Evolutionary conservation across 2,797 vertebrate species (phyloP), one percentile per base, ranked within the genome.

Genomic region (Hoplostethus atlanticus): DNA sequence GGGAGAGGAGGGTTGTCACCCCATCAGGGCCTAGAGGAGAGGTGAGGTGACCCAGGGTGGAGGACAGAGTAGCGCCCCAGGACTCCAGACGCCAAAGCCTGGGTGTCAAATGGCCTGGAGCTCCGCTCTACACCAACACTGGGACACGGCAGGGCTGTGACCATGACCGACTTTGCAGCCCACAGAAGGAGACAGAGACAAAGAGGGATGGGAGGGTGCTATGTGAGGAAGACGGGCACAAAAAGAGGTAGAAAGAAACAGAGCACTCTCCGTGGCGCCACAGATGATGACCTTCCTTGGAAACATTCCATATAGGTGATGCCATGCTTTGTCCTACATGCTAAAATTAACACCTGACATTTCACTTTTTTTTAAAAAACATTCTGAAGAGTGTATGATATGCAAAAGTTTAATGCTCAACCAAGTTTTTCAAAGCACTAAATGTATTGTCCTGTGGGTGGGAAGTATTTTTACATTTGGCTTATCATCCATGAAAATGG

Each of bases 91-190:
- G 81, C 86, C 86, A 84, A 84, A 73, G 89, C 64, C 61, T 84
- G 82, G 88, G 89, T 90, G 88, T 93, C 92, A 91, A 89, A 90
- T 90, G 83, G 87, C 91, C 91, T 8, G 36, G 40, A 86, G 90
- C 88, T 74, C 71, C 79, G 70, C 75, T 74, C 77, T 64, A 67
- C 73, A 74, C 80, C 54, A 81, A 88, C 89, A 83, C 70, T 80
- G 84, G 87, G 79, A 91, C 87, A 69, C 54, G 73, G 85, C 77
- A 73, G 77, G 88, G 89, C 90, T 90, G 85, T 93, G 93, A 92
- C 92, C 92, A 91, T 93, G 92, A 94, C 93, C 91, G 92, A 93
- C 89, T 93, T 93, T 91, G 88, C 83, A 91, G 83, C 81, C 87
- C 90, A 77, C 80, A 88, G 87, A 90, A 91, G 90, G 90, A 91